These are phyloP conservation scores for Heliconius charithonia DNA, from an alignment of 2,888 invertebrate species.

Conservation along the genomic window DNA sequence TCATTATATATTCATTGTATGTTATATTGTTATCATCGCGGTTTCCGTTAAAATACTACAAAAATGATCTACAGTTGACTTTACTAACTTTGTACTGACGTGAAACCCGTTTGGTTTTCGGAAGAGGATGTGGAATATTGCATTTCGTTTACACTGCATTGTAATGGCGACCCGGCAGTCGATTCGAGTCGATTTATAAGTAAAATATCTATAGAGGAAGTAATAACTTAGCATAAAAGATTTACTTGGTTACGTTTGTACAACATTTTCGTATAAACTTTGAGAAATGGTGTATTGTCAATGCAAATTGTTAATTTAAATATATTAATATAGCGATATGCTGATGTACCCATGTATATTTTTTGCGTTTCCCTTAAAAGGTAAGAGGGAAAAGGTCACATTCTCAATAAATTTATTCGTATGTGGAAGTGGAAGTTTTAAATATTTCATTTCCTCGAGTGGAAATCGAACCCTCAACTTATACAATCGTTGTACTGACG, in stretches of 20 bases:
- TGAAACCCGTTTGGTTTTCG: conserved; percentile 1
- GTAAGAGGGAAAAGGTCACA: background rate
- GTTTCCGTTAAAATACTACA: conserved; percentile 27
- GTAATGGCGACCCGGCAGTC: conserved; percentile 12
- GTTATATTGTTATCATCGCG: conserved; percentile 29
- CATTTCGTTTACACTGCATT: background rate
- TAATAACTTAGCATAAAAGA: conserved; percentile 7
- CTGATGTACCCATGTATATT: background rate
- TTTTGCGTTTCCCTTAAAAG: background rate
- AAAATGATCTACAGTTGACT: background rate
- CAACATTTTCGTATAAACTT: background rate
- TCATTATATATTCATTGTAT: conserved; percentile 17
- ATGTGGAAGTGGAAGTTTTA: too few species aligned
- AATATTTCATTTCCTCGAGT: too few species aligned
- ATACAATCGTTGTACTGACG: too few species aligned
- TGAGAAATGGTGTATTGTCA: background rate
- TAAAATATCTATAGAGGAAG: conserved; percentile 10
- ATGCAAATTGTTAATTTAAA: background rate
- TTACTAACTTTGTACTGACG: background rate
- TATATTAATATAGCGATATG: background rate
- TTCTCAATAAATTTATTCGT: background rate
- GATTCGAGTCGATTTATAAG: conserved; percentile 21
- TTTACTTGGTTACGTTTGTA: background rate
- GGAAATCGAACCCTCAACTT: too few species aligned
- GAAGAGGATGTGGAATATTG: conserved; percentile 11